These are phyloP conservation scores for Eremophila alpestris DNA, from an alignment of 2,797 vertebrate genomes.

Conservation along the genomic window DNA sequence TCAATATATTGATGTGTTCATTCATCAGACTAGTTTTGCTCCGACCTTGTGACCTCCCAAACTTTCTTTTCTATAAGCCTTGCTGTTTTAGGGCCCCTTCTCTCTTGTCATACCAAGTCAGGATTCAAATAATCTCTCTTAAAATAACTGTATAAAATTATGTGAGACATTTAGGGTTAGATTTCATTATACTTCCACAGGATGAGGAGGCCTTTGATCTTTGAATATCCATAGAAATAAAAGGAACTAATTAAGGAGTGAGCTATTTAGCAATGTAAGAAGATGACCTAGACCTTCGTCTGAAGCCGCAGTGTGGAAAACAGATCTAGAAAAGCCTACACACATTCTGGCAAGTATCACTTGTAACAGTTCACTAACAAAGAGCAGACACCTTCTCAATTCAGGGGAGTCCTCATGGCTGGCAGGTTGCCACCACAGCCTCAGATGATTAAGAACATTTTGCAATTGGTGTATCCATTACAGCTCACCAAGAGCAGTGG, in stretches of 20 bases:
- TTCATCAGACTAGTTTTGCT: not conserved
- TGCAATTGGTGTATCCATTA: not conserved
- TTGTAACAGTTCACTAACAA: not conserved
- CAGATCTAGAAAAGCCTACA: not conserved
- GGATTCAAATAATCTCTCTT: constrained; percentile 28
- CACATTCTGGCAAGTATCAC: not conserved
- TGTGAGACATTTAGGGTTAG: not conserved
- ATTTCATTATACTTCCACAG: constrained; percentile 32
- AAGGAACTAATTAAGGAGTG: constrained; percentile 14
- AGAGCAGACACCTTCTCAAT: not conserved
- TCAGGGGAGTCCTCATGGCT: not conserved
- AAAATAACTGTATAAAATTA: constrained; percentile 49
- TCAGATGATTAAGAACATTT: not conserved
- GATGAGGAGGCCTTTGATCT: constrained; percentile 24
- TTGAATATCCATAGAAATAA: constrained; percentile 13
- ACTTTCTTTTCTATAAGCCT: not conserved
- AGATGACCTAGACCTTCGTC: not conserved
- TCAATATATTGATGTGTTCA: not conserved
- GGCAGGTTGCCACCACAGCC: not conserved
- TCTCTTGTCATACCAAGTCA: not conserved
- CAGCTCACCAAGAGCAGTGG: not conserved
- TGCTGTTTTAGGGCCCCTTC: not conserved
- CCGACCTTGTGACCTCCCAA: not conserved
- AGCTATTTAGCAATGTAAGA: not conserved
- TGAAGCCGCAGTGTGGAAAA: not conserved